Evolutionary conservation across 2,113 vertebrate genomes (phyloP).

Genomic region (Myotis davidii): DNA sequence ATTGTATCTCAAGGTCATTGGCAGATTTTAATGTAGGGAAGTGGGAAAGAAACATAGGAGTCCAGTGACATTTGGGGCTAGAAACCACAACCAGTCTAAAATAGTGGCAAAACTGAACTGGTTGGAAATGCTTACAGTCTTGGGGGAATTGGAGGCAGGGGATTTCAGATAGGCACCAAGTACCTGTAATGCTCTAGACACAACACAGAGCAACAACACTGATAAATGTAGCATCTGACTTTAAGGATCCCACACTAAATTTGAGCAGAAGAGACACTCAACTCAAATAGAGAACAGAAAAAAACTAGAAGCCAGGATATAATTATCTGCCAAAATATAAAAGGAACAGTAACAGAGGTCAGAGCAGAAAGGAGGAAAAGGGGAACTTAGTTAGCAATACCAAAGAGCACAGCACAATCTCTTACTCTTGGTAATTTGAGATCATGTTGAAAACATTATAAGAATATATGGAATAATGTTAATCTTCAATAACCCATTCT

Average conservation of each 20-base stretch:
- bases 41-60: neutral
- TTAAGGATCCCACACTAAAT: neutral
- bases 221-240: neutral
- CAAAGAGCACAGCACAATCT: neutral
- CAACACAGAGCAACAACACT: neutral
- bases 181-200: neutral
- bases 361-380: neutral
- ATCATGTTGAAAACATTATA: neutral
- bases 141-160: neutral
- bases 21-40: neutral
- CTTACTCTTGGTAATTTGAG: neutral
- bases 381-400: neutral
- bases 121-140: neutral
- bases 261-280: neutral
- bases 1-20: neutral
- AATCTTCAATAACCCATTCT: neutral
- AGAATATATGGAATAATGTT: neutral
- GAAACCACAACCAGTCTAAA: neutral
- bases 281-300: constrained; percentile 40
- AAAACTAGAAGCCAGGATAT: neutral
- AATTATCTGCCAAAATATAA: neutral
- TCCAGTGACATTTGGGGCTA: neutral
- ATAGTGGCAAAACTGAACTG: neutral
- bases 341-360: neutral
- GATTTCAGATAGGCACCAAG: neutral